Percentiles rank a stretch among this genome's conserved stretches.
Conservation (phyloP, 2,888 invertebrate genomes). For the Cephus runcator region DNA sequence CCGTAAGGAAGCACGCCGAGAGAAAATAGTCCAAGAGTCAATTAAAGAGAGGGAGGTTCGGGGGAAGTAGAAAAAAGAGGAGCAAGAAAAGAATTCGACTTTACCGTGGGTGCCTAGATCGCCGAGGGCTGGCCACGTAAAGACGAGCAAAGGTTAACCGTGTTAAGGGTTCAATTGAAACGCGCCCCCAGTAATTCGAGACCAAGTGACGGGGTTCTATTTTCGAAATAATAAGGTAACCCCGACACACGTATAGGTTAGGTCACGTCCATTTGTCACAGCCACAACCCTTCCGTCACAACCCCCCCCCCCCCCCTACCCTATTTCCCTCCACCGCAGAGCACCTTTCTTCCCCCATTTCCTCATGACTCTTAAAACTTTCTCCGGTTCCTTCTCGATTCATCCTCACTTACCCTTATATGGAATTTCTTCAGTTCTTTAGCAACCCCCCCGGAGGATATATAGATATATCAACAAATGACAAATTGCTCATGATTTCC, state of each 20-base stretch:
- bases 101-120: not conserved
- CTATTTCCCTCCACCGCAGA: not conserved
- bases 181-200: not conserved
- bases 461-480: not conserved
- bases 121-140: not conserved
- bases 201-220: not conserved
- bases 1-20: not conserved
- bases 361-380: not conserved
- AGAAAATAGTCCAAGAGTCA: not conserved
- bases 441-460: not conserved
- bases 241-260: not conserved
- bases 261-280: not conserved
- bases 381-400: not conserved
- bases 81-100: not conserved
- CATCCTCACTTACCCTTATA: not conserved
- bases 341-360: not conserved
- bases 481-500: not conserved
- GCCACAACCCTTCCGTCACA: not conserved
- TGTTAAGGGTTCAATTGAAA: not conserved
- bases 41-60: not conserved
- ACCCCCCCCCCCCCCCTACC: too few species aligned
- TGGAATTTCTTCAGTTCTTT: not conserved
- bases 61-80: not conserved
- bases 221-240: not conserved
- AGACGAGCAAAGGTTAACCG: not conserved